Evolutionary conservation across 2,113 vertebrate species (phyloP), one percentile per base, ranked within the genome.

Genomic region (Hippoglossus stenolepis): DNA sequence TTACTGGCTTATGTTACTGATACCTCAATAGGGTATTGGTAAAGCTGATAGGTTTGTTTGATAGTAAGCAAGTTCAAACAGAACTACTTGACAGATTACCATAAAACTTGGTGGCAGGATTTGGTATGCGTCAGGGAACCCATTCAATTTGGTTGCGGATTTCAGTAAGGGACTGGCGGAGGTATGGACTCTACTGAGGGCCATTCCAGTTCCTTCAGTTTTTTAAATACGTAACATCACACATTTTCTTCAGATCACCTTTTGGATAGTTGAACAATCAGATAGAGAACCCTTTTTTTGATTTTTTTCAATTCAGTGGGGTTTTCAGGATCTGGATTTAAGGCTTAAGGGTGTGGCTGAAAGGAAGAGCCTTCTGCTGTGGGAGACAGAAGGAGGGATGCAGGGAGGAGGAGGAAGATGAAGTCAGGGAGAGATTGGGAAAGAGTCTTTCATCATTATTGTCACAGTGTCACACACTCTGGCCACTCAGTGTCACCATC

Each of bases 361-460:
- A 73, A 62, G 43, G 47, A 18, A 53, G 21, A 38, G 65, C 28
- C 21, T 0, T 13, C 79, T 81, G 49, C 67, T 49, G 70, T 77
- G 65, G 45, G 79, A 17, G 68, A 73, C 58, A 74, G 35, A 70
- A 49, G 66, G 70, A 65, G 17, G 28, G 59, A 35, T 8, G 59
- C 17, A 20, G 59, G n/a, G 35, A 56, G 66, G 73, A 63, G 65
- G 31, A 63, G 47, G 74, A 26, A 69, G 83, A 26, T 62, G 70
- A 63, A 80, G 51, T 61, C n/a, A 45, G 18, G 31, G 57, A 72
- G 80, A 73, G 79, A 77, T 77, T 62, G 59, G 78, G 85, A 83
- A 66, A 66, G 66, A 86, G 90, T 87, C 91, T 84, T 83, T 82
- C 80, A 73, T 91, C 86, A 86, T 91, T 83, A 87, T 83, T 86